A percentile compares a stretch with the other conserved stretches of the same genome.
Evolutionary conservation across 2,888 invertebrate species (phyloP).

Genomic region (Sisyra nigra): DNA sequence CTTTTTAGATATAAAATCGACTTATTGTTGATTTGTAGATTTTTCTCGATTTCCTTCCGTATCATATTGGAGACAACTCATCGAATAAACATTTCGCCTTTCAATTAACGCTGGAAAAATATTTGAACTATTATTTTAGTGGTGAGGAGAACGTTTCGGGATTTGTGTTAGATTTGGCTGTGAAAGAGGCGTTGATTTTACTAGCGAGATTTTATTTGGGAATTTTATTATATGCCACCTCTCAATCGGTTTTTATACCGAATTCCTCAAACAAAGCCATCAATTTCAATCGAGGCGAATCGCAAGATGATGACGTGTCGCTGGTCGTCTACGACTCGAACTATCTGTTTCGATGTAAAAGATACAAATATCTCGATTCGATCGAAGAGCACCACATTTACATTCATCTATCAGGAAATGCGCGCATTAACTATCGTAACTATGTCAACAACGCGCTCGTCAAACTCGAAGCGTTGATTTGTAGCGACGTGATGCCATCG

Average conservation of each 20-base stretch:
- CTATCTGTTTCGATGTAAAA: neutral
- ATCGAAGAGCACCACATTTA: neutral
- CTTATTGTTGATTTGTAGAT: constrained; percentile 26
- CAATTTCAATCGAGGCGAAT: neutral
- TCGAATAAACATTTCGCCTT: constrained; percentile 30
- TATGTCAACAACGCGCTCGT: neutral
- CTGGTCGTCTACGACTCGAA: neutral
- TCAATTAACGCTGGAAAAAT: constrained; percentile 32
- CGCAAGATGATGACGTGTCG: neutral
- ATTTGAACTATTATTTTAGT: constrained; percentile 25
- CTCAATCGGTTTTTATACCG: no score
- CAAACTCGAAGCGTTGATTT: constrained; percentile 37
- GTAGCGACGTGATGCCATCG: constrained; percentile 33
- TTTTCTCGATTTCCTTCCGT: constrained; percentile 47
- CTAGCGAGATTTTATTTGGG: constrained; percentile 42
- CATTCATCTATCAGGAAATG: no score
- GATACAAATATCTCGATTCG: neutral
- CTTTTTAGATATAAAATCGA: neutral
- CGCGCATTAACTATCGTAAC: neutral
- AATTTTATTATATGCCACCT: constrained; percentile 15
- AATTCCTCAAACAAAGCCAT: no score
- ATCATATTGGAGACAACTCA: constrained; percentile 40
- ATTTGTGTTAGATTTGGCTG: constrained; percentile 27
- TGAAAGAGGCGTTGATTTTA: constrained; percentile 38
- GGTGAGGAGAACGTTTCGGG: constrained; percentile 21